Conservation (phyloP, 2,113 vertebrate species). For the Nanorana parkeri region DNA sequence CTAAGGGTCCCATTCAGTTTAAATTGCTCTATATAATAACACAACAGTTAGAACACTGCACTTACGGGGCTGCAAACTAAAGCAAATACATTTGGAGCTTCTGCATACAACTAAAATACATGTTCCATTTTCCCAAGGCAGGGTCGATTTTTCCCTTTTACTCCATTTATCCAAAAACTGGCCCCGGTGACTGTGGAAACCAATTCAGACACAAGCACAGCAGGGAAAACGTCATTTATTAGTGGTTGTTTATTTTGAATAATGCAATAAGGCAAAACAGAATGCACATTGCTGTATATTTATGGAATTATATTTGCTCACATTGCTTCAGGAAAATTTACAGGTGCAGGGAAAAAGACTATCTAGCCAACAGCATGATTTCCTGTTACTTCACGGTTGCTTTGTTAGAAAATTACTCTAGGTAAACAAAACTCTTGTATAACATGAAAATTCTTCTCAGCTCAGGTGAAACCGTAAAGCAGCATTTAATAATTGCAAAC, state of each 20-base stretch:
- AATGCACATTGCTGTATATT: slow-evolving; percentile 14
- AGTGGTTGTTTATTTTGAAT: background rate
- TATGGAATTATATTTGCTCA: slow-evolving; percentile 27
- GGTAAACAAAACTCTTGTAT: slow-evolving; percentile 48
- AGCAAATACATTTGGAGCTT: too few relatives aligned
- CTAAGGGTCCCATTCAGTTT: too few relatives aligned
- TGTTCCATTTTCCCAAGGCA: too few relatives aligned
- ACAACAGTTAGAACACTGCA: too few relatives aligned
- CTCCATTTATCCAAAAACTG: too few relatives aligned
- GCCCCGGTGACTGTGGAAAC: background rate
- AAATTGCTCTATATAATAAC: too few relatives aligned
- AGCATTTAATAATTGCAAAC: slow-evolving; percentile 43
- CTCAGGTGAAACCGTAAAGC: background rate
- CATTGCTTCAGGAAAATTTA: slow-evolving; percentile 22
- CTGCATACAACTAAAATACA: too few relatives aligned
- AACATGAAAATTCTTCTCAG: slow-evolving; percentile 28
- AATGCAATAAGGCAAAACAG: slow-evolving; percentile 2
- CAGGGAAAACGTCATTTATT: background rate
- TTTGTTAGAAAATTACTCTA: slow-evolving; percentile 44
- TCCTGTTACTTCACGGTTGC: slow-evolving; percentile 24
- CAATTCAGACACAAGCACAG: background rate
- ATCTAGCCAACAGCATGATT: slow-evolving; percentile 39
- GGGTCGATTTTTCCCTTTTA: too few relatives aligned
- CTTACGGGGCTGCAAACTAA: too few relatives aligned
- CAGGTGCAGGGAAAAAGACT: slow-evolving; percentile 31